A percentile compares a stretch with the other conserved stretches of the same genome.
Conservation (phyloP, 2,797 vertebrate genomes). For the Phrynocephalus forsythii region DNA sequence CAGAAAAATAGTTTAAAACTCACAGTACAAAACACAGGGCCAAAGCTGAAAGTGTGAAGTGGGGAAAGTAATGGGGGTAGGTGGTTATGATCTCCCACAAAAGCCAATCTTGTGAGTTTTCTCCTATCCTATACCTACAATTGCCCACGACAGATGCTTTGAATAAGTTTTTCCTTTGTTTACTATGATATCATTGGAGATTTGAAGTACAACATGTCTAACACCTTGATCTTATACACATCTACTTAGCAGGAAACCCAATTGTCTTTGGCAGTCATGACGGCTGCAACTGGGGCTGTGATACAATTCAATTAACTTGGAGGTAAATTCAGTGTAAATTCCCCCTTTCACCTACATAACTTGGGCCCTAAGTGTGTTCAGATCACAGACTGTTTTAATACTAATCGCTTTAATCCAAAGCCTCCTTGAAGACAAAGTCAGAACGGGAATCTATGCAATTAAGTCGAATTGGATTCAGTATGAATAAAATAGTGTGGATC, state of each 20-base stretch:
- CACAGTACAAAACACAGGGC: constrained; percentile 26
- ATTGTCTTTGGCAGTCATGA: not conserved
- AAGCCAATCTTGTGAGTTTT: not conserved
- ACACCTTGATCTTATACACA: not conserved
- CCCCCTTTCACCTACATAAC: too few relatives aligned
- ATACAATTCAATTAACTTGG: not conserved
- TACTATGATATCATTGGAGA: not conserved
- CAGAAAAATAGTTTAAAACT: constrained; percentile 47
- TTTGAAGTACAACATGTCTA: not conserved
- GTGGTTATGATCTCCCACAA: not conserved
- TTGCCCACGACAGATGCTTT: not conserved
- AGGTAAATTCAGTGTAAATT: not conserved
- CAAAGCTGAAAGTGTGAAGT: not conserved
- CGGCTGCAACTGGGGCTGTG: too few relatives aligned
- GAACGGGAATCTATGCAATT: not conserved
- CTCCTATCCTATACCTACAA: too few relatives aligned
- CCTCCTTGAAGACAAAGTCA: not conserved
- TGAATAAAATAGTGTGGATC: not conserved
- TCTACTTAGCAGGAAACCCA: not conserved
- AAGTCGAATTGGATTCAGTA: not conserved
- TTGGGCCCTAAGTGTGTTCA: too few relatives aligned
- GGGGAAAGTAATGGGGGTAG: not conserved
- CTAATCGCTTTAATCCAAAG: not conserved
- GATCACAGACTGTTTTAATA: not conserved
- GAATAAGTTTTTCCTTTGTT: not conserved